A percentile compares a stretch with the other conserved stretches of the same genome.
phyloP scores from a whole-genome alignment of 2,888 invertebrate species.

The Drosophila anceps region DNA sequence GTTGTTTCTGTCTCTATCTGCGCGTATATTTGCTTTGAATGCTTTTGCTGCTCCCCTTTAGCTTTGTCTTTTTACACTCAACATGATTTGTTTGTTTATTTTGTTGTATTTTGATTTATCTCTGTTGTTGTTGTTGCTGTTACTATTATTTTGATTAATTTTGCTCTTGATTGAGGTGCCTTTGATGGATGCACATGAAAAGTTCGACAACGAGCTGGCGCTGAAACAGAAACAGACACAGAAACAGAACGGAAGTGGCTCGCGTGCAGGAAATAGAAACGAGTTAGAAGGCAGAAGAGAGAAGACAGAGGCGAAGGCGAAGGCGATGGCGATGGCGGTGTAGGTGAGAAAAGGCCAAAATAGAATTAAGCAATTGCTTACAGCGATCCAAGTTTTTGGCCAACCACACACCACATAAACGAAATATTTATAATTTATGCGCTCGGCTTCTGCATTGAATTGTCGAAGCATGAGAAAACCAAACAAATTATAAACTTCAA shows the following conservation, averaged over 20 bases:
- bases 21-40: conserved; percentile 32
- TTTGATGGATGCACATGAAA: conserved; percentile 60
- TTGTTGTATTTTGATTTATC: conserved; percentile 45
- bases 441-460: conserved; percentile 52
- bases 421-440: conserved; percentile 64
- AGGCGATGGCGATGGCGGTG: conserved; percentile 14
- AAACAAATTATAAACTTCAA: conserved; percentile 33
- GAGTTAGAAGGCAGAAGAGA: background rate
- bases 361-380: conserved; percentile 41
- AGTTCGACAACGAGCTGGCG: conserved; percentile 24
- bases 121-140: conserved; percentile 18
- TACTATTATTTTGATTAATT: conserved; percentile 66
- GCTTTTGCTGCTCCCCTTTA: conserved; percentile 49
- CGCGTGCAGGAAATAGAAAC: conserved; percentile 65
- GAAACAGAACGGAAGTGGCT: conserved; percentile 71
- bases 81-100: conserved; percentile 63
- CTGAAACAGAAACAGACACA: conserved; percentile 48
- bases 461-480: conserved; percentile 27
- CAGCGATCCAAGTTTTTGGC: conserved; percentile 27
- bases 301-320: no score
- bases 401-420: conserved; percentile 34
- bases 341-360: conserved; percentile 27
- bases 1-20: conserved; percentile 27
- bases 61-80: conserved; percentile 45
- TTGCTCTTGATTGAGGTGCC: conserved; percentile 73